These are phyloP conservation scores for Brachionus manjavacas DNA, from an alignment of 1,140 invertebrate species.

Conservation along the genomic window DNA sequence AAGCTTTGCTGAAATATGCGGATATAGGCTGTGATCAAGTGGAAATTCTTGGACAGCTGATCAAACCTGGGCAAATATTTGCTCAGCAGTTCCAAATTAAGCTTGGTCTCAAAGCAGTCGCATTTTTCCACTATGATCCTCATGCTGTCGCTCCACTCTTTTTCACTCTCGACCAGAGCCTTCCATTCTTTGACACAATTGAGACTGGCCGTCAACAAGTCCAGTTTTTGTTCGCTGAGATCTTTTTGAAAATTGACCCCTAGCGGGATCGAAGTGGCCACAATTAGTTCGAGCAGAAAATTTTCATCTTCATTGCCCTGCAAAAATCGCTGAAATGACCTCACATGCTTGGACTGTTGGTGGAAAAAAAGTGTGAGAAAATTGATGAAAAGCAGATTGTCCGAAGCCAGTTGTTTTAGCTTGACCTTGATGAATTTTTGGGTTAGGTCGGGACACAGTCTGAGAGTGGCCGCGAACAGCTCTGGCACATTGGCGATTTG, in stretches of 20 bases:
- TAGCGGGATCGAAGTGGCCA: background rate
- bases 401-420: background rate
- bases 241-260: slow-evolving; percentile 11
- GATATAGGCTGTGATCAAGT: background rate
- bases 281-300: background rate
- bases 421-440: slow-evolving; percentile 34
- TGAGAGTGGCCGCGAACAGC: background rate
- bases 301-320: background rate
- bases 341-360: background rate
- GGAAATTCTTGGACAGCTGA: background rate
- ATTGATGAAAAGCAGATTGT: background rate
- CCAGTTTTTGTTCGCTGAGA: background rate
- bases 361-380: background rate
- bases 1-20: slow-evolving; percentile 6
- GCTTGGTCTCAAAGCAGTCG: background rate
- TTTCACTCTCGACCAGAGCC: background rate
- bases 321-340: background rate
- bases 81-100: slow-evolving; percentile 3
- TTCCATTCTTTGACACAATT: slow-evolving; percentile 34
- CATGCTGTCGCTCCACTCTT: background rate
- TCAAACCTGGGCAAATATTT: slow-evolving; percentile 17
- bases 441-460: background rate
- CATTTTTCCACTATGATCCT: background rate
- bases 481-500: background rate
- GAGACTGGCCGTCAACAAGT: background rate